Evolutionary conservation across 2,797 vertebrate genomes (phyloP).

Genomic region (Sardinella longiceps): DNA sequence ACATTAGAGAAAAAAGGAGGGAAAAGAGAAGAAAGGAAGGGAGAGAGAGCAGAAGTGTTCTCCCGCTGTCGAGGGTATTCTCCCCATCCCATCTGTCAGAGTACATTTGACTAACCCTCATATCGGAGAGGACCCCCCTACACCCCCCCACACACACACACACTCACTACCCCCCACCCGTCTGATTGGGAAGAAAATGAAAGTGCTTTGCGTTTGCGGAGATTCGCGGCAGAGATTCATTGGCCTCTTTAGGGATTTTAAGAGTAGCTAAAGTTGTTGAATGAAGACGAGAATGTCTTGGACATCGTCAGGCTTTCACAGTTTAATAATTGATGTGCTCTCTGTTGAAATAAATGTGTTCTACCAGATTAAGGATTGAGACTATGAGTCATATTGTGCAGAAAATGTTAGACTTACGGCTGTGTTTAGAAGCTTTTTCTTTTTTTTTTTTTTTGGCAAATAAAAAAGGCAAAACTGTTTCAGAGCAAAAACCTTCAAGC

Average conservation of each 20-base stretch:
- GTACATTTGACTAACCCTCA: constrained; percentile 20
- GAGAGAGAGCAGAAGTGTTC: background rate
- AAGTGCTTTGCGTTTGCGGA: background rate
- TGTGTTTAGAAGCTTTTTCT: background rate
- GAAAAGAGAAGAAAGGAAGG: constrained; percentile 18
- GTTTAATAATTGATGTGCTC: constrained; percentile 9
- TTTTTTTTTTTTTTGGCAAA: background rate
- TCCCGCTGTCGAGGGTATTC: constrained; percentile 23
- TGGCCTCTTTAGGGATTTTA: background rate
- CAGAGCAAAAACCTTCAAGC: background rate
- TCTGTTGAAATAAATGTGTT: background rate
- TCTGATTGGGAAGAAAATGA: background rate
- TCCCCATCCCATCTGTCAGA: constrained; percentile 24
- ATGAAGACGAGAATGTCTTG: constrained; percentile 4
- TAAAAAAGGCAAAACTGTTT: background rate
- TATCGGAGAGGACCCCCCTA: background rate
- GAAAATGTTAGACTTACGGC: background rate
- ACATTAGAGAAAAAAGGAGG: constrained; percentile 31
- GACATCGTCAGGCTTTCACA: background rate
- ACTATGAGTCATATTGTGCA: background rate
- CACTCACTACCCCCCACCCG: background rate
- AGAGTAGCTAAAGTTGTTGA: constrained; percentile 19
- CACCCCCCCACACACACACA: background rate
- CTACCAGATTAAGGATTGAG: background rate
- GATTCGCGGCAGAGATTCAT: background rate